Conservation (phyloP, 1,140 invertebrate species). For the Zaprionus africanus region DNA sequence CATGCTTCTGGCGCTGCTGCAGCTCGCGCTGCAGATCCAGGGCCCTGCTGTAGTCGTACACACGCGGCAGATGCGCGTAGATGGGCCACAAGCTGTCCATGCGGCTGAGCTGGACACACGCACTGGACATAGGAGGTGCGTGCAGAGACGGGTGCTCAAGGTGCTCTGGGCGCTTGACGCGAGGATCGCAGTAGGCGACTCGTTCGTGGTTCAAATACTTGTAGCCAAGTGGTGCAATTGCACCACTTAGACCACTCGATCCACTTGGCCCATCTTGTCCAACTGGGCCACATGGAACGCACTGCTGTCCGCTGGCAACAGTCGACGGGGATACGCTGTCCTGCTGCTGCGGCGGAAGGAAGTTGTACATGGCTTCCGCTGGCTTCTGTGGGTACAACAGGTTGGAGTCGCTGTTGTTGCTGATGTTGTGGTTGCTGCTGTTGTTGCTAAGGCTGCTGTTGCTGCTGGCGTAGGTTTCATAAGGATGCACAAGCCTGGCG, state of each 20-base stretch:
- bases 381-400: not conserved
- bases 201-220: not conserved
- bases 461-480: not conserved
- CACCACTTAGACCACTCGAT: too few relatives aligned
- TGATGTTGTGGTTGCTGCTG: not conserved
- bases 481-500: not conserved
- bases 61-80: constrained; percentile 11
- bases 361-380: not conserved
- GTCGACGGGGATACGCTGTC: not conserved
- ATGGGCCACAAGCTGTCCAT: not conserved
- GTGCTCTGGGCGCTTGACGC: not conserved
- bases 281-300: too few relatives aligned
- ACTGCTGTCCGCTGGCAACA: not conserved
- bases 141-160: not conserved
- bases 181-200: not conserved
- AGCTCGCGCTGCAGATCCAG: constrained; percentile 14
- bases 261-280: too few relatives aligned
- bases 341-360: not conserved
- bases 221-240: not conserved
- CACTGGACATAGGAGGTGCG: not conserved
- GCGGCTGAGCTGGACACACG: not conserved
- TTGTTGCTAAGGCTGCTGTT: not conserved
- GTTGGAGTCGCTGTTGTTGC: not conserved
- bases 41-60: not conserved
- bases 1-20: constrained; percentile 3